Conservation (phyloP, 2,797 vertebrate genomes). For the Sebastiscus tertius region DNA sequence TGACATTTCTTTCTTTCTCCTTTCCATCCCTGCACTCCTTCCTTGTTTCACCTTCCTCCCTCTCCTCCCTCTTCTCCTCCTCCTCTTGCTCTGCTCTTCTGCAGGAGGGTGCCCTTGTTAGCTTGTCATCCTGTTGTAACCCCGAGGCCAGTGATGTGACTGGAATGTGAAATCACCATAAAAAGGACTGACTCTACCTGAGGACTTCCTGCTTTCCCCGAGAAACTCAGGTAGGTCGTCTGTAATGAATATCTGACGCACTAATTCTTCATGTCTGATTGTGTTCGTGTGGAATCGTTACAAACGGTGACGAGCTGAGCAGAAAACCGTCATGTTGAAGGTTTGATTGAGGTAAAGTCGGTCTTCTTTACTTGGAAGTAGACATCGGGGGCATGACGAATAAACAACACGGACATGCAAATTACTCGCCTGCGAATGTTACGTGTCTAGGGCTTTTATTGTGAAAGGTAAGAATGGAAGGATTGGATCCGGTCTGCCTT, state of each 20-base stretch:
- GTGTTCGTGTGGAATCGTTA: neutral
- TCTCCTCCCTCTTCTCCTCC: neutral
- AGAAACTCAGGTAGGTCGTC: conserved; percentile 42
- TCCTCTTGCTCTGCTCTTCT: neutral
- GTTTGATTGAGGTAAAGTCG: neutral
- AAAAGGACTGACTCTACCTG: conserved; percentile 7
- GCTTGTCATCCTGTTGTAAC: conserved; percentile 52
- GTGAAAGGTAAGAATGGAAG: no score
- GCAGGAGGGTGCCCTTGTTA: conserved; percentile 57
- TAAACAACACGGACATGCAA: no score
- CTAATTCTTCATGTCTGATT: neutral
- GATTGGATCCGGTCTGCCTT: no score
- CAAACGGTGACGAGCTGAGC: neutral
- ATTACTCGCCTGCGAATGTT: no score
- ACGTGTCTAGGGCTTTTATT: no score
- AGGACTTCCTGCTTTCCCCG: conserved; percentile 21
- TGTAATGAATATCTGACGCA: neutral
- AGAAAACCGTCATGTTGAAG: neutral
- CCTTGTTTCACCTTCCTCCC: neutral
- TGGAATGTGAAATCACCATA: conserved; percentile 38
- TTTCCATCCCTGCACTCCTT: conserved; percentile 1
- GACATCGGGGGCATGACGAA: accelerated
- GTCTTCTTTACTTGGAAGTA: neutral
- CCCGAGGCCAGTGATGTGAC: conserved; percentile 60
- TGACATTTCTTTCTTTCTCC: conserved; percentile 55